Evolutionary conservation across 2,113 vertebrate genomes (phyloP).

Genomic region (Rhinolophus ferrumequinum): DNA sequence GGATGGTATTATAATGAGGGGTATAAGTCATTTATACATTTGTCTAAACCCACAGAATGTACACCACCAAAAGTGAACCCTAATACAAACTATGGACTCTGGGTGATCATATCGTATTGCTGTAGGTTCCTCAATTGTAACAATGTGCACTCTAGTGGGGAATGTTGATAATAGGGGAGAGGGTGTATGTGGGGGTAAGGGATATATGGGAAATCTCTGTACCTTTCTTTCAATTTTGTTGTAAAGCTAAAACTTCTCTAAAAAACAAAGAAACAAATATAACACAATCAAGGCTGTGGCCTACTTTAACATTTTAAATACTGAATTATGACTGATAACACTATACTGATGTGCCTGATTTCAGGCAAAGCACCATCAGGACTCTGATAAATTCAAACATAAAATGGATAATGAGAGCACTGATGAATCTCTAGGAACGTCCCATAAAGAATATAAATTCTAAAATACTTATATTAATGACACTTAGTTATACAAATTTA

Average conservation of each 20-base stretch:
- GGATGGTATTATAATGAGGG: not conserved
- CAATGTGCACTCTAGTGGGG: not conserved
- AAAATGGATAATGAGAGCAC: not conserved
- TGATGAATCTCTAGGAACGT: not conserved
- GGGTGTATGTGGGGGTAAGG: rapidly evolving
- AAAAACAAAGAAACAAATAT: not conserved
- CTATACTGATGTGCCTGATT: not conserved
- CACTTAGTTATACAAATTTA: not conserved
- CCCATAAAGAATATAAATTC: not conserved
- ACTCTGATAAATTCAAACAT: not conserved
- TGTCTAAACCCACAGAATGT: not conserved
- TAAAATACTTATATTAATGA: not conserved
- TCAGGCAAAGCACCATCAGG: not conserved
- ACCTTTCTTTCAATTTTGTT: not conserved
- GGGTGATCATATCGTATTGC: not conserved
- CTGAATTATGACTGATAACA: not conserved
- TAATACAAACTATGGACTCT: not conserved
- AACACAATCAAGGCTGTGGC: not conserved
- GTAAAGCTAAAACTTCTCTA: not conserved
- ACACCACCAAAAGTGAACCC: not conserved
- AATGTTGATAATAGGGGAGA: not conserved
- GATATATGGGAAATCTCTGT: not conserved
- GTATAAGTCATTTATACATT: not conserved
- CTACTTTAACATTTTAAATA: not conserved
- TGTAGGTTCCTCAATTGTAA: not conserved